A percentile compares a stretch with the other conserved stretches of the same genome.
phyloP scores from a whole-genome alignment of 2,797 vertebrate species.

The Apodemus agrarius region DNA sequence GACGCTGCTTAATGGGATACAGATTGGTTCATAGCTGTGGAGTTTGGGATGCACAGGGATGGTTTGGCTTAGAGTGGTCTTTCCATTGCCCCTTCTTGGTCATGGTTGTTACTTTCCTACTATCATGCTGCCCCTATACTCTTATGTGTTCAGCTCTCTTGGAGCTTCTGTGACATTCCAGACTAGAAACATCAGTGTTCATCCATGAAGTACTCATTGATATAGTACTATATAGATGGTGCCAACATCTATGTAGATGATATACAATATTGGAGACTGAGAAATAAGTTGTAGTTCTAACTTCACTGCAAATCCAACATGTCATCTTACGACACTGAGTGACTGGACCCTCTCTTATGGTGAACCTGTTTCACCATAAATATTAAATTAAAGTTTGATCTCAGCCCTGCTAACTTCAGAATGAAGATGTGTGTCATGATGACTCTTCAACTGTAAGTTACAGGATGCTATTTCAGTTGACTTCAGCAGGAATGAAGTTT shows the following conservation, averaged over 20 bases:
- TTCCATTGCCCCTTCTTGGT: neutral
- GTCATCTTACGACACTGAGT: neutral
- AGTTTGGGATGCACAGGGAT: neutral
- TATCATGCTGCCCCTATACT: neutral
- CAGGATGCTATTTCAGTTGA: neutral
- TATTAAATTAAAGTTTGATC: neutral
- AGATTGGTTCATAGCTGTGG: neutral
- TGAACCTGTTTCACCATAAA: neutral
- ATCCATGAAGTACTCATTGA: neutral
- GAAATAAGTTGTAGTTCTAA: neutral
- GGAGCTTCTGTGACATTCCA: neutral
- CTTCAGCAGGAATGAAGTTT: neutral
- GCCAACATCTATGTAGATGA: neutral
- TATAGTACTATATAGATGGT: neutral
- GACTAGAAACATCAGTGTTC: neutral
- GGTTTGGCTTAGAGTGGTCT: neutral
- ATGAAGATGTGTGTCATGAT: neutral
- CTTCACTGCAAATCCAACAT: neutral
- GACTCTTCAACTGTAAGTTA: neutral
- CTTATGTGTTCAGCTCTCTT: neutral
- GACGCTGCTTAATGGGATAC: neutral
- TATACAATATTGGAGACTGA: neutral
- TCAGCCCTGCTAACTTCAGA: neutral
- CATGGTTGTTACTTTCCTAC: neutral
- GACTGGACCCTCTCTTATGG: neutral